Percentiles rank a stretch among this genome's conserved stretches.
Evolutionary conservation across 2,888 invertebrate genomes (phyloP).

Genomic region (Neelides folsomi): DNA sequence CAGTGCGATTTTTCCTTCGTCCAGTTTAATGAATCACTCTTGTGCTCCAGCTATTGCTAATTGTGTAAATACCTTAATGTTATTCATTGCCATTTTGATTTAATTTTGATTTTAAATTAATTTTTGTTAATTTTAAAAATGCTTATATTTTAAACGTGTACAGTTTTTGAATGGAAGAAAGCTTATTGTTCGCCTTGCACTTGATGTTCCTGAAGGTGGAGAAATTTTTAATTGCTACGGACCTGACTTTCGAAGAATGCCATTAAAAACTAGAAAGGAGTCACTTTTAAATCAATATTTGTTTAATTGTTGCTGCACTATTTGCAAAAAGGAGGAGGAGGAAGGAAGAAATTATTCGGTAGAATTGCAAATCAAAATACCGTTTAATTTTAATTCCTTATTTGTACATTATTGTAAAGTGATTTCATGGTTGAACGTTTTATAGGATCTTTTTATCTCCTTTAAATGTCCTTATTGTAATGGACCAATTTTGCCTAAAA

Average conservation of each 20-base stretch:
- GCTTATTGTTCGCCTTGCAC: slow-evolving; percentile 55
- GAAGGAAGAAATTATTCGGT: slow-evolving; percentile 20
- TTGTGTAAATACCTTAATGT: slow-evolving; percentile 47
- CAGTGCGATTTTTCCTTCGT: slow-evolving; percentile 70
- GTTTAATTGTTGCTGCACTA: slow-evolving; percentile 61
- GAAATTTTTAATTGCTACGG: slow-evolving; percentile 79
- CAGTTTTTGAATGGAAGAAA: slow-evolving; percentile 20
- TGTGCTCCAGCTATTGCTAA: slow-evolving; percentile 70
- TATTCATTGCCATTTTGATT: slow-evolving; percentile 10
- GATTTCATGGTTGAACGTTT: too few relatives aligned
- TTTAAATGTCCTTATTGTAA: slow-evolving; percentile 34
- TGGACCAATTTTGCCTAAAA: slow-evolving; percentile 29
- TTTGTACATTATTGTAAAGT: too few relatives aligned
- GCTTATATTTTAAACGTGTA: slow-evolving; percentile 3
- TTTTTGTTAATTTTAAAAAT: slow-evolving; percentile 1
- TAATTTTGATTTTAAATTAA: background rate
- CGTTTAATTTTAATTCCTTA: slow-evolving; percentile 2
- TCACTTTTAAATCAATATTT: slow-evolving; percentile 56
- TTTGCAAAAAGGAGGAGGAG: slow-evolving; percentile 45
- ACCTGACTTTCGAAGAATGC: slow-evolving; percentile 55
- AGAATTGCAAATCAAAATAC: slow-evolving; percentile 3
- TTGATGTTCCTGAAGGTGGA: slow-evolving; percentile 49
- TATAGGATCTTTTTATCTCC: slow-evolving; percentile 34
- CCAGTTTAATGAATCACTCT: slow-evolving; percentile 85
- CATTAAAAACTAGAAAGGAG: slow-evolving; percentile 47